phyloP scores from a whole-genome alignment of 2,797 vertebrate genomes.

The Silurus aristotelis region DNA sequence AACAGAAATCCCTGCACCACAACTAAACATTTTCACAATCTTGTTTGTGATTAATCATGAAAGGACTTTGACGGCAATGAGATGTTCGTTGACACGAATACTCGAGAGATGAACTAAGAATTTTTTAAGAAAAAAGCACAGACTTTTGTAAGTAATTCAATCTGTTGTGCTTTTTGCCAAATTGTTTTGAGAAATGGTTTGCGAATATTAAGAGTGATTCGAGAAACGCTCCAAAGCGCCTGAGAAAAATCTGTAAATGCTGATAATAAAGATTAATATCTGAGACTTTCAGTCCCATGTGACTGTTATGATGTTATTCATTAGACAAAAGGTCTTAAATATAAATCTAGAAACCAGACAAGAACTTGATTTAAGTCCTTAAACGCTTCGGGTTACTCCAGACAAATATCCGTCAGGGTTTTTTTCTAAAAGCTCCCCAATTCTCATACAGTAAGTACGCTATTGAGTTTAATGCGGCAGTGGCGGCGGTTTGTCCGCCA shows the following conservation, averaged over 20 bases:
- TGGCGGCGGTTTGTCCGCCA: not conserved
- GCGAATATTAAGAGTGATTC: no score
- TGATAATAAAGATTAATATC: constrained; percentile 3
- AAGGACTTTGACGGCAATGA: no score
- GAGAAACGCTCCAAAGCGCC: no score
- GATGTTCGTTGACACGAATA: no score
- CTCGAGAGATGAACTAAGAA: no score
- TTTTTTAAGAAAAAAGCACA: no score
- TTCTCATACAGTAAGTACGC: not conserved
- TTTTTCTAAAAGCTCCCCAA: not conserved
- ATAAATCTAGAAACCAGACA: constrained; percentile 8
- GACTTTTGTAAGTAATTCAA: no score
- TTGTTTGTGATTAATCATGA: no score
- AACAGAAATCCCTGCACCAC: no score
- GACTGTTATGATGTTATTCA: constrained; percentile 2
- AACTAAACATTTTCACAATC: no score
- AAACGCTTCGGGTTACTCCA: not conserved
- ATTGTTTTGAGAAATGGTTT: no score
- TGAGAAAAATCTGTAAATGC: not conserved
- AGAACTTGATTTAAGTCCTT: not conserved
- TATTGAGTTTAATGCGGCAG: constrained; percentile 2
- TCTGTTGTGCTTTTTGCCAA: no score
- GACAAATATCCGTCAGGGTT: not conserved
- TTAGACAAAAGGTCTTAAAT: not conserved
- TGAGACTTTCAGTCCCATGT: not conserved